A percentile compares a stretch with the other conserved stretches of the same genome.
Evolutionary conservation across 2,797 vertebrate genomes (phyloP).

Genomic region (Arctocebus calabarensis): DNA sequence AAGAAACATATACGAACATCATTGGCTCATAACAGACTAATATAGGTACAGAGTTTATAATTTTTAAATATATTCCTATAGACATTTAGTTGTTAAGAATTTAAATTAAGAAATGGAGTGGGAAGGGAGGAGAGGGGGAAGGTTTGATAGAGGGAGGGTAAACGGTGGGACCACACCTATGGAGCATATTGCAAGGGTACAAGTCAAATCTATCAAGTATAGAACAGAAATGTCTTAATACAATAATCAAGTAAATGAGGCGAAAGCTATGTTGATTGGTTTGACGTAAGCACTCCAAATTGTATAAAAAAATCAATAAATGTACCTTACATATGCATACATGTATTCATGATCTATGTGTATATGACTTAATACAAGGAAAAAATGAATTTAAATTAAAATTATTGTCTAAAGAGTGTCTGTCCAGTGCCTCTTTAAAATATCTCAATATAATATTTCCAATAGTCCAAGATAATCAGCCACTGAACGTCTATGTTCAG

Average conservation of each 20-base stretch:
- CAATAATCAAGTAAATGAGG: no score
- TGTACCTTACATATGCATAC: no score
- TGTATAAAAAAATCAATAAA: no score
- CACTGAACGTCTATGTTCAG: not conserved
- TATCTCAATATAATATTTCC: not conserved
- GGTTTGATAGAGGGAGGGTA: no score
- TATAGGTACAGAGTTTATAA: not conserved
- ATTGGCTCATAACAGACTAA: not conserved
- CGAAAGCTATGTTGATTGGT: no score
- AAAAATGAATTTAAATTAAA: not conserved
- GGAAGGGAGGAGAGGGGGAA: not conserved
- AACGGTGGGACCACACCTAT: no score
- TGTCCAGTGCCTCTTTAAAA: not conserved
- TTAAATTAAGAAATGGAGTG: not conserved
- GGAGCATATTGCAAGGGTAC: no score
- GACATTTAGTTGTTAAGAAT: not conserved
- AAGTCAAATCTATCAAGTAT: no score
- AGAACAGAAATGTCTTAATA: no score
- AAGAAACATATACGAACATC: not conserved
- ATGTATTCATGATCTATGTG: no score
- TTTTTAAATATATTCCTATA: not conserved
- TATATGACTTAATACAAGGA: no score
- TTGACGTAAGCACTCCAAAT: no score
- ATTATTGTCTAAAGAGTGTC: not conserved
- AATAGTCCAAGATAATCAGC: not conserved